Conservation (phyloP, 1,140 invertebrate genomes). For the Penaeus indicus region DNA sequence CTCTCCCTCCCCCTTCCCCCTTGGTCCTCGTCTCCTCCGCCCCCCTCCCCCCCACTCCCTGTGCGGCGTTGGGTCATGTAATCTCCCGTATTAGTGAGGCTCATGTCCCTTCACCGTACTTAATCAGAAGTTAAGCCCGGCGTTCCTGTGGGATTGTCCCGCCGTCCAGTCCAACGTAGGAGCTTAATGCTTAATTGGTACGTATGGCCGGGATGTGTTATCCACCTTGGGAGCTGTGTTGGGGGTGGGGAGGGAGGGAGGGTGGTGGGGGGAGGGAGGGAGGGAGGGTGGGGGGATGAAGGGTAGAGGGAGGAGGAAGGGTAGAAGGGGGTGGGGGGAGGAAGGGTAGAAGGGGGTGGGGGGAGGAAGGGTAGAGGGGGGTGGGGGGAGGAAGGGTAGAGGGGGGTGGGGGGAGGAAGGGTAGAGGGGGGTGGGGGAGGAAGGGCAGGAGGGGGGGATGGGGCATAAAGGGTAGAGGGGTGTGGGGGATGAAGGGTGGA, state of each 20-base stretch:
- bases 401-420: neutral
- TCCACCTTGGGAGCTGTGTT: neutral
- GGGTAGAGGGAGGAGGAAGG: neutral
- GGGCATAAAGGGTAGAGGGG: too few species aligned
- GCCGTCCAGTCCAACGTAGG: constrained; percentile 50
- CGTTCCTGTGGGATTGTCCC: constrained; percentile 59
- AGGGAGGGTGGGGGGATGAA: neutral
- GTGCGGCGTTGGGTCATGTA: constrained; percentile 29
- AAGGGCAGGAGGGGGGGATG: too few species aligned
- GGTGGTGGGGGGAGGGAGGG: neutral
- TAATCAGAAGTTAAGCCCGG: constrained; percentile 60
- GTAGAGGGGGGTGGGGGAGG: neutral
- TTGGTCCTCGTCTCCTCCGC: neutral
- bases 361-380: neutral
- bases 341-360: neutral
- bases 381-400: neutral
- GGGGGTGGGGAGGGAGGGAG: neutral
- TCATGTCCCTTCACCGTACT: constrained; percentile 59
- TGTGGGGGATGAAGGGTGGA: too few species aligned
- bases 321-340: neutral
- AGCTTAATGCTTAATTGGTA: constrained; percentile 61
- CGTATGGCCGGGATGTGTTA: constrained; percentile 52
- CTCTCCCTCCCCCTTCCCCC: neutral
- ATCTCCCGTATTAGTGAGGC: constrained; percentile 55
- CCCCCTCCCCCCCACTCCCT: neutral